Evolutionary conservation across 1,140 invertebrate genomes (phyloP), one percentile per base, ranked within the genome.

Genomic region (Archegozetes longisetosus): DNA sequence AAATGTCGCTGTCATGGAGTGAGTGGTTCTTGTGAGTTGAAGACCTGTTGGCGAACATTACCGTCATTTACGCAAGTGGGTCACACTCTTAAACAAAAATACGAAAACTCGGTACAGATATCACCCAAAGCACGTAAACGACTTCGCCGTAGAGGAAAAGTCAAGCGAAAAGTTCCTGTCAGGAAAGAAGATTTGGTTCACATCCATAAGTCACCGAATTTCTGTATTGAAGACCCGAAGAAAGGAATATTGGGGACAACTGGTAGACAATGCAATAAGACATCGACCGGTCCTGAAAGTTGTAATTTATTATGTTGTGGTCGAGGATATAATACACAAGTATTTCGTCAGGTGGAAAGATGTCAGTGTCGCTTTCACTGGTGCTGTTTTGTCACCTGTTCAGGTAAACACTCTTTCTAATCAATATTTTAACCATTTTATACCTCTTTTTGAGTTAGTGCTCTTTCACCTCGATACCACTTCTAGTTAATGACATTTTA

Each of bases 1-100:
- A 55, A 75, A 74, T 97, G 92, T 78, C 95, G 94, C 73, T 97
- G 92, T 70, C 92, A 96, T 70, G 92, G 92, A 6, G 89, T 95
- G 73, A 93, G 88, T 0, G 92, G 90, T 0, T 93, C 89, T 1
- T 96, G 92, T 74, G 88, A 87, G 53, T 81, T 91, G 58, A 81
- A 86, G 59, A 88, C 93, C 1, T 97, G 92, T 70, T 96, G 91
- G 91, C 78, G 87, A 65, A 28, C 57, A 24, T 69, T 80, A 62
- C 77, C 79, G 12, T 61, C 71, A 62, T 76, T 81, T 71, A 66
- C 74, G n/a, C 69, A 75, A 62, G 75, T 80, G 47, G 78, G 79
- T 9, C 70, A 73, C 46, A 71, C 70, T 50, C 68, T 80, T 48
- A 79, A 80, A 65, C 66, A 71, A 29, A 78, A 78, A 64, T 80